These are phyloP conservation scores for Nezara viridula DNA, from an alignment of 2,888 invertebrate genomes.

Conservation along the genomic window DNA sequence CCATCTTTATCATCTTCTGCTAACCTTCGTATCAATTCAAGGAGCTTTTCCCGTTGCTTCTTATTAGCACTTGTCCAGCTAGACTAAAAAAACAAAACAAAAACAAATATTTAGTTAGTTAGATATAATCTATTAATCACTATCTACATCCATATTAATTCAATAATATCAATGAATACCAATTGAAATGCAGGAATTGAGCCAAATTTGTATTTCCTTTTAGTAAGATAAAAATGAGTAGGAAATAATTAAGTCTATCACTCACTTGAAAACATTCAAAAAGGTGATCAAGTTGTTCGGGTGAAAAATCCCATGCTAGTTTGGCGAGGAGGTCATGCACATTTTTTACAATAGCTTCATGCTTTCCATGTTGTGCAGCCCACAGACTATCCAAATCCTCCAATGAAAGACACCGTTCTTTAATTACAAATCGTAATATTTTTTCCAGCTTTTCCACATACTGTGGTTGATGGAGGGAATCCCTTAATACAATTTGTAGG, in stretches of 20 bases:
- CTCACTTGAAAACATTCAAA: slow-evolving; percentile 96
- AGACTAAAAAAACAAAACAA: slow-evolving; percentile 71
- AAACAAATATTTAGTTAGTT: no score
- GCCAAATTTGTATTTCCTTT: no score
- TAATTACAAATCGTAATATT: slow-evolving; percentile 96
- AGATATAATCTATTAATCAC: no score
- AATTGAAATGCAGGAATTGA: no score
- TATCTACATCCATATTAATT: no score
- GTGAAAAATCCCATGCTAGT: slow-evolving; percentile 97
- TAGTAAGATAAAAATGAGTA: no score
- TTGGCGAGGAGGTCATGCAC: slow-evolving; percentile 96
- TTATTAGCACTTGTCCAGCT: slow-evolving; percentile 97
- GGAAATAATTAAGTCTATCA: slow-evolving; percentile 26
- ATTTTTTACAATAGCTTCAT: slow-evolving; percentile 98
- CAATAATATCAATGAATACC: no score
- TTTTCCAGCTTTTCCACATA: slow-evolving; percentile 98
- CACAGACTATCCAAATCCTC: slow-evolving; percentile 96
- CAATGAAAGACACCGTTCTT: slow-evolving; percentile 88
- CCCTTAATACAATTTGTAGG: slow-evolving; percentile 92
- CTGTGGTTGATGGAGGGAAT: slow-evolving; percentile 96
- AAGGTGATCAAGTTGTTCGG: slow-evolving; percentile 95
- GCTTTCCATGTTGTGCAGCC: slow-evolving; percentile 97
- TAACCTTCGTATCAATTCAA: slow-evolving; percentile 93
- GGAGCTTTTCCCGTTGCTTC: slow-evolving; percentile 93
- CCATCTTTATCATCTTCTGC: slow-evolving; percentile 99